phyloP scores from a whole-genome alignment of 2,113 vertebrate genomes.

The Dissostichus mawsoni region DNA sequence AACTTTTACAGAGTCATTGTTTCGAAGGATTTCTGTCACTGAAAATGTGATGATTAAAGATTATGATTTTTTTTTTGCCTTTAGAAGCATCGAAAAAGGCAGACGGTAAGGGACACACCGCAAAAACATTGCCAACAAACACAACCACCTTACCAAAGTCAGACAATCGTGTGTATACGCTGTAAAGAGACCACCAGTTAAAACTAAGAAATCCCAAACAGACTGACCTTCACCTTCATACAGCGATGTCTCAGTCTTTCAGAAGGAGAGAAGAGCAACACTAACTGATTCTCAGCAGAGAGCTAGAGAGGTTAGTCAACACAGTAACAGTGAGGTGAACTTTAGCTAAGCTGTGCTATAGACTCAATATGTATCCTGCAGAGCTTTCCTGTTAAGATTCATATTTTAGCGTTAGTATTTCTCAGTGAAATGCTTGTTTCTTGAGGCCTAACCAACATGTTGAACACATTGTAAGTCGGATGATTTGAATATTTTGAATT shows the following conservation, averaged over 20 bases:
- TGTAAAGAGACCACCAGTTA: not conserved
- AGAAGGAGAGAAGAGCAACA: not conserved
- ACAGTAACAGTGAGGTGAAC: not conserved
- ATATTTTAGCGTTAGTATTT: not conserved
- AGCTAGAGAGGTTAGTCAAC: not conserved
- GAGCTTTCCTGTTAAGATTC: not conserved
- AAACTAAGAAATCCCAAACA: not conserved
- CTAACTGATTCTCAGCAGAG: not conserved
- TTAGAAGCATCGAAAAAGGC: no score
- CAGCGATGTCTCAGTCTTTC: conserved; percentile 19
- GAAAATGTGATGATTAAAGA: no score
- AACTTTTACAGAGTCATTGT: no score
- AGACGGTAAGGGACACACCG: no score
- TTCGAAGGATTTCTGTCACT: no score
- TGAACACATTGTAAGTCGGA: not conserved
- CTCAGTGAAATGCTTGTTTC: not conserved
- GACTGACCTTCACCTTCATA: not conserved
- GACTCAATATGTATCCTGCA: not conserved
- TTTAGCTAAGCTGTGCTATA: not conserved
- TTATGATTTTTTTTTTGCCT: no score
- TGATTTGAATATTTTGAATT: not conserved
- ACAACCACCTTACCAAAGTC: no score
- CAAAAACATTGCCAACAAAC: no score
- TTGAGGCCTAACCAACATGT: not conserved
- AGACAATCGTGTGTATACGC: no score